Evolutionary conservation across 2,888 invertebrate genomes (phyloP).

Genomic region (Cartodere bifasciata): DNA sequence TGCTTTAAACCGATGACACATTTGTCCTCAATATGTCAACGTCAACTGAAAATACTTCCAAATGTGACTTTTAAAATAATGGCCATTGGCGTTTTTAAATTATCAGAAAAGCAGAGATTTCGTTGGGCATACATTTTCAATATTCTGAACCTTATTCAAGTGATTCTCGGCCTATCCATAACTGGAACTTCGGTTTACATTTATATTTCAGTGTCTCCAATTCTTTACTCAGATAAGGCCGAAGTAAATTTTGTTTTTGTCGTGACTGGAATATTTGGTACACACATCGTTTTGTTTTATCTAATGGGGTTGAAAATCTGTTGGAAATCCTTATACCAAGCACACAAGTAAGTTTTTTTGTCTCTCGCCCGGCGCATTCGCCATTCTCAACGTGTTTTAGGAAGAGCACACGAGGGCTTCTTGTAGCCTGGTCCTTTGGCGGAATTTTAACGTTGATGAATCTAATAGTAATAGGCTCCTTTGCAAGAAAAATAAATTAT

Average conservation of each 20-base stretch:
- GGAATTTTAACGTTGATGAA: conserved; percentile 29
- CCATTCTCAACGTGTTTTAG: too few relatives aligned
- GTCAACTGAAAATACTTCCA: neutral
- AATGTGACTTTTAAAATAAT: conserved; percentile 15
- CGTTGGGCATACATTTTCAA: conserved; percentile 22
- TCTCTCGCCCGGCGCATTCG: too few relatives aligned
- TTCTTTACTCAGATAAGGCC: conserved; percentile 30
- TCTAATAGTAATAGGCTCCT: conserved; percentile 26
- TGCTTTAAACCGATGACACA: too few relatives aligned
- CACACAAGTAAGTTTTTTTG: conserved; percentile 27
- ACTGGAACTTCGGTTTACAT: conserved; percentile 29
- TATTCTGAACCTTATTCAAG: conserved; percentile 25
- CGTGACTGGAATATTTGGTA: conserved; percentile 30
- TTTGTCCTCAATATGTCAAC: too few relatives aligned
- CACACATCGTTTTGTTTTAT: conserved; percentile 29
- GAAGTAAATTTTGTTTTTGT: conserved; percentile 32
- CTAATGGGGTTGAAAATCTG: conserved; percentile 30
- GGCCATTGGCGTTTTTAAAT: conserved; percentile 25
- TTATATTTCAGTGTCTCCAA: conserved; percentile 25
- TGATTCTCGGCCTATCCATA: conserved; percentile 27
- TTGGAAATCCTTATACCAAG: conserved; percentile 29
- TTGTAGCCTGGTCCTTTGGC: conserved; percentile 29
- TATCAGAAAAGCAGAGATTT: conserved; percentile 23
- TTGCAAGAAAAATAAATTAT: conserved; percentile 29
- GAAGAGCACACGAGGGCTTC: conserved; percentile 30